Conservation (phyloP, 2,888 invertebrate genomes). For the Thyatira batis region DNA sequence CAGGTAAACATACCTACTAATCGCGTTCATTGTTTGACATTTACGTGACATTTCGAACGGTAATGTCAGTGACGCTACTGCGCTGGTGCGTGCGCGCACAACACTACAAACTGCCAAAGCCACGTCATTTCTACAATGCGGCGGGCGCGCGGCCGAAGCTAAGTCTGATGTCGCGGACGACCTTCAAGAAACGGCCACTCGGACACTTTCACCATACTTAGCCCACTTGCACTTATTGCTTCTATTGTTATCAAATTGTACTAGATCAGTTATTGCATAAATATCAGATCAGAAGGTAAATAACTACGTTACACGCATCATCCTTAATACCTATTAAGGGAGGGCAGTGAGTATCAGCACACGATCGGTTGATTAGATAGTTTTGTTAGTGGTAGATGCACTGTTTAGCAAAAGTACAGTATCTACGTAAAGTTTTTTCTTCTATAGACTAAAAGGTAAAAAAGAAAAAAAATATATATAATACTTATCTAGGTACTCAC, state of each 20-base stretch:
- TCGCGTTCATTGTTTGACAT: constrained; percentile 53
- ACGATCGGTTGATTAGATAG: no score
- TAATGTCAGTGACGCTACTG: constrained; percentile 46
- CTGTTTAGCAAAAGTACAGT: no score
- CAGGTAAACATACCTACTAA: no score
- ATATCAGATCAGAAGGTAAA: neutral
- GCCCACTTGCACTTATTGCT: constrained; percentile 59
- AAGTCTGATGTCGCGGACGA: constrained; percentile 37
- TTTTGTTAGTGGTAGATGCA: no score
- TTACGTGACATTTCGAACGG: constrained; percentile 65
- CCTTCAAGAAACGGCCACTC: constrained; percentile 53
- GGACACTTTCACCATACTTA: constrained; percentile 71
- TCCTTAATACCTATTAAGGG: neutral
- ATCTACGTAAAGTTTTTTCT: no score
- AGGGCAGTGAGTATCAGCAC: no score
- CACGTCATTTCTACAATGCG: constrained; percentile 20
- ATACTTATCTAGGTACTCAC: neutral
- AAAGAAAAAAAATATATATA: no score
- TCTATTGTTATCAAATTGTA: constrained; percentile 47
- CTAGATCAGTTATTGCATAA: constrained; percentile 50
- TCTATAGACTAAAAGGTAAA: no score
- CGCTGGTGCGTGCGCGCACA: constrained; percentile 34
- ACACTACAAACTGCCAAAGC: constrained; percentile 4
- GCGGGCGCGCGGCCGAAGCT: no score
- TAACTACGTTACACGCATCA: neutral